Percentiles rank a stretch among this genome's conserved stretches.
Conservation (phyloP, 2,113 vertebrate genomes). For the Ahaetulla prasina region DNA sequence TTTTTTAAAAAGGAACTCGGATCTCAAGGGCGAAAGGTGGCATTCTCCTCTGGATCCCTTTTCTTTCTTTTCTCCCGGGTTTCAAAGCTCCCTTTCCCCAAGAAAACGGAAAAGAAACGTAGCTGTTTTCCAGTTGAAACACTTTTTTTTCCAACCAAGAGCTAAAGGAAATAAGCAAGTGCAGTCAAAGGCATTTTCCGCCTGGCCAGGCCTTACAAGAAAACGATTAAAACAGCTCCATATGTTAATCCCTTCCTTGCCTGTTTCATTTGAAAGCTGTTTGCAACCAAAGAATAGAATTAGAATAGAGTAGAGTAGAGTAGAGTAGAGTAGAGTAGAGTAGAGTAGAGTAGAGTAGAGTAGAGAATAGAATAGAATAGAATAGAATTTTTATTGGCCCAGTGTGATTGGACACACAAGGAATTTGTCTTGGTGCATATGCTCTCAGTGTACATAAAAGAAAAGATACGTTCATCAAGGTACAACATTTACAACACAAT, state of each 20-base stretch:
- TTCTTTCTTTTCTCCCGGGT: neutral
- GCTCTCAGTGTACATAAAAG: too few species aligned
- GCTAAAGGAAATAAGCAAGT: neutral
- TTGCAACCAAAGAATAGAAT: neutral
- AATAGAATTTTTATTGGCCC: too few species aligned
- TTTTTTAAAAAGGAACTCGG: neutral
- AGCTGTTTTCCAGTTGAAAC: neutral
- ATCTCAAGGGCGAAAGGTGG: neutral
- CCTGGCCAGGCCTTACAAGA: neutral
- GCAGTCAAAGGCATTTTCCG: neutral
- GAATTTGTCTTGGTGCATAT: too few species aligned
- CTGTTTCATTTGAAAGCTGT: neutral
- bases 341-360: too few species aligned
- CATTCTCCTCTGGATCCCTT: neutral
- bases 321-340: too few species aligned
- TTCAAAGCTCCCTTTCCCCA: neutral
- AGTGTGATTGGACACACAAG: too few species aligned
- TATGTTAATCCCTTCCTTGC: neutral
- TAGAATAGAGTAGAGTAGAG: too few species aligned
- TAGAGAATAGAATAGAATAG: too few species aligned
- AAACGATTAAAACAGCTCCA: neutral
- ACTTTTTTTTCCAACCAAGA: neutral
- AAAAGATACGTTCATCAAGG: too few species aligned
- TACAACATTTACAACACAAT: too few species aligned
- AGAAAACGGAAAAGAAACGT: neutral